Percentiles rank a stretch among this genome's conserved stretches.
These are phyloP conservation scores for Callyntrura guangdongensis DNA, from an alignment of 2,888 invertebrate genomes.

Conservation along the genomic window DNA sequence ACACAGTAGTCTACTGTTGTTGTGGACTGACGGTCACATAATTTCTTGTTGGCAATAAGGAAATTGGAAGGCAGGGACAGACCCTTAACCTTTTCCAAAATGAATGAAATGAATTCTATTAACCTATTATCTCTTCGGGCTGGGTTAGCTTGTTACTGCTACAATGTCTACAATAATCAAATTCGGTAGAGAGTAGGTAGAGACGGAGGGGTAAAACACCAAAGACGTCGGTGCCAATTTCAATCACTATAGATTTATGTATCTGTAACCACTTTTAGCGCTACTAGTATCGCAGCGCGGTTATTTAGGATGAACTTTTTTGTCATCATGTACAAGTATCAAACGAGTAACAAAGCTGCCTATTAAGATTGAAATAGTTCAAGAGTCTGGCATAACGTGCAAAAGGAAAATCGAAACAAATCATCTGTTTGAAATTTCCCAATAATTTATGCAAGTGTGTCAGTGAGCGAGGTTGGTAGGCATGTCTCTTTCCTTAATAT, in stretches of 20 bases:
- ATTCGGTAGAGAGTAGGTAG: neutral
- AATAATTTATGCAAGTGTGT: slow-evolving; percentile 73
- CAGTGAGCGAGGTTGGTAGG: slow-evolving; percentile 22
- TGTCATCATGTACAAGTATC: too few relatives aligned
- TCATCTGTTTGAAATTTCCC: slow-evolving; percentile 54
- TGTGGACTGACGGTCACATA: neutral
- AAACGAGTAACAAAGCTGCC: neutral
- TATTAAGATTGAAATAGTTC: neutral
- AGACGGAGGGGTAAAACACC: neutral
- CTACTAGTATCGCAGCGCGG: too few relatives aligned
- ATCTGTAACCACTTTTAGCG: neutral
- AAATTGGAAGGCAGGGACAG: slow-evolving; percentile 54
- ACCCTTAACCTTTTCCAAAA: slow-evolving; percentile 73
- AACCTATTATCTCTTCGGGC: slow-evolving; percentile 43
- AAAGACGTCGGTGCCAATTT: neutral
- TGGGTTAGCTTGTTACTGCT: neutral
- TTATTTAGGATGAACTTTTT: too few relatives aligned
- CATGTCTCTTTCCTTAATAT: slow-evolving; percentile 28
- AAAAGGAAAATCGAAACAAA: slow-evolving; percentile 13
- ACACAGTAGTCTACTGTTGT: neutral
- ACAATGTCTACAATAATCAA: neutral
- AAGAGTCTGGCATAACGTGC: neutral
- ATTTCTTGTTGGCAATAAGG: slow-evolving; percentile 56
- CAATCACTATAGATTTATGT: neutral
- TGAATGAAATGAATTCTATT: slow-evolving; percentile 61